phyloP scores from a whole-genome alignment of 2,797 vertebrate species.

The Ciconia nigra region DNA sequence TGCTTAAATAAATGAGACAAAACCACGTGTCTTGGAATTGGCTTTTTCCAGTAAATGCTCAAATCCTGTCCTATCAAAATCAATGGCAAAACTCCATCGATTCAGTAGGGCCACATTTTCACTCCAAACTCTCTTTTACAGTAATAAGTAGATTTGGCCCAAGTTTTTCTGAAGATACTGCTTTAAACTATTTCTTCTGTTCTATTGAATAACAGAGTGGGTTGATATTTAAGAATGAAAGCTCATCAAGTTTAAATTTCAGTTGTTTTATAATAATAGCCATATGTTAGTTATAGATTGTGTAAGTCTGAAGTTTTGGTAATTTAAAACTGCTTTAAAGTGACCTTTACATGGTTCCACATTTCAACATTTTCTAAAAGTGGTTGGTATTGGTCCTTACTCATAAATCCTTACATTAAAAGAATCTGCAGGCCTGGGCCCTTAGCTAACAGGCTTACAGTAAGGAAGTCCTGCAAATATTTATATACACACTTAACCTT shows the following conservation, averaged over 20 bases:
- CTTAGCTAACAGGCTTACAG: not conserved
- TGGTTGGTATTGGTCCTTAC: not conserved
- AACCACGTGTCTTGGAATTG: not conserved
- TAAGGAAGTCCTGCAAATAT: not conserved
- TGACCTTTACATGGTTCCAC: slow-evolving; percentile 56
- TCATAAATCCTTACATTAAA: not conserved
- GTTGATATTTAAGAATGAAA: slow-evolving; percentile 41
- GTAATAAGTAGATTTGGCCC: not conserved
- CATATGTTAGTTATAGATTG: slow-evolving; percentile 49
- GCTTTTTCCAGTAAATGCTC: not conserved
- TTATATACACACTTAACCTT: not conserved
- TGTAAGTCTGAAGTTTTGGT: slow-evolving; percentile 53
- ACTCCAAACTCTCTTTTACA: not conserved
- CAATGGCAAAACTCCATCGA: not conserved
- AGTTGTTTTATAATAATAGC: slow-evolving; percentile 58
- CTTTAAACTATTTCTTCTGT: slow-evolving; percentile 24
- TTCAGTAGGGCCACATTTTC: not conserved
- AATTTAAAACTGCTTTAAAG: slow-evolving; percentile 61
- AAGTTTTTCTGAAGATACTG: not conserved
- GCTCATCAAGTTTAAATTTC: slow-evolving; percentile 42
- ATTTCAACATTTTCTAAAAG: slow-evolving; percentile 64
- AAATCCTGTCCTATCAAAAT: not conserved
- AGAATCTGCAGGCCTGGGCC: not conserved
- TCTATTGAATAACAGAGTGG: not conserved
- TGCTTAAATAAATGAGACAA: not conserved